Evolutionary conservation across 1,140 invertebrate species (phyloP).

Genomic region (Phocides pigmalion): DNA sequence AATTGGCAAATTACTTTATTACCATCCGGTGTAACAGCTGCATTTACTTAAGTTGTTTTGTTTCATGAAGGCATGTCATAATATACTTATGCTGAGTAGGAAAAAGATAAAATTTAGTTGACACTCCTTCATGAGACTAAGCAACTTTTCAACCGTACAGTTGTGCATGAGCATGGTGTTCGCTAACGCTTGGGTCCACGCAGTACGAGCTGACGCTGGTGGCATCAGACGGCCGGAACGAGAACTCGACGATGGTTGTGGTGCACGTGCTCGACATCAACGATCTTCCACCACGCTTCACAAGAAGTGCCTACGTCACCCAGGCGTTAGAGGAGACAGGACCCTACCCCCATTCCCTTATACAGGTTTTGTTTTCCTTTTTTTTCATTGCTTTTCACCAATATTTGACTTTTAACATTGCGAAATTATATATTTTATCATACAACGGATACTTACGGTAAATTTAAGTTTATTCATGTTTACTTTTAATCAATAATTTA

Average conservation of each 20-base stretch:
- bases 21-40: not conserved
- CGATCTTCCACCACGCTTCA: constrained; percentile 92
- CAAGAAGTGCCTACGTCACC: constrained; percentile 87
- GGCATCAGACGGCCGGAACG: constrained; percentile 93
- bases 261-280: constrained; percentile 92
- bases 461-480: too few species aligned
- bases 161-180: constrained; percentile 70
- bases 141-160: constrained; percentile 13
- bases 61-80: not conserved
- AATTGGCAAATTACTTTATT: too few species aligned
- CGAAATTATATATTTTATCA: too few species aligned
- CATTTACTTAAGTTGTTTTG: constrained; percentile 15
- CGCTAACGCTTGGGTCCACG: constrained; percentile 70
- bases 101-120: too few species aligned
- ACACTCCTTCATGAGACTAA: constrained; percentile 3
- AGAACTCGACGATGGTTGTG: constrained; percentile 91
- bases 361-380: constrained; percentile 77
- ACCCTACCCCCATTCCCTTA: constrained; percentile 76
- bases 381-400: constrained; percentile 39
- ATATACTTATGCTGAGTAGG: too few species aligned
- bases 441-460: too few species aligned
- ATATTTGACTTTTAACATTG: not conserved
- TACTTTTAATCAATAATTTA: too few species aligned
- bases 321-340: constrained; percentile 78
- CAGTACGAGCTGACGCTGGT: constrained; percentile 94